Conservation (phyloP, 92 coral and sea anemone genomes). For the Actinernus sp. region DNA sequence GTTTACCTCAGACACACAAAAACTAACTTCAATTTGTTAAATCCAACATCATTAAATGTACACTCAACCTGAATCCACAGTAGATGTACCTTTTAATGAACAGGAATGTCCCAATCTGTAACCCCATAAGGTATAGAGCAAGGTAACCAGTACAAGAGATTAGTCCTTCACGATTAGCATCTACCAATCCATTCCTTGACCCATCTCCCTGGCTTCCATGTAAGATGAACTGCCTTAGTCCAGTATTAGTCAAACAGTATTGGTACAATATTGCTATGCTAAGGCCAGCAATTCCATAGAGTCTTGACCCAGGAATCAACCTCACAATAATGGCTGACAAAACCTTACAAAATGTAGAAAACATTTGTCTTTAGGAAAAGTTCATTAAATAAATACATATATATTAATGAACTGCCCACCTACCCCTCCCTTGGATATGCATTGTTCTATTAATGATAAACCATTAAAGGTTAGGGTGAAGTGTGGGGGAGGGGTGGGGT, state of each 20-base stretch:
- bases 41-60: too few relatives aligned
- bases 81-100: conserved; percentile 82
- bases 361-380: too few relatives aligned
- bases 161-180: conserved; percentile 96
- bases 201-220: conserved; percentile 83
- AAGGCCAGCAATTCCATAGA: conserved; percentile 74
- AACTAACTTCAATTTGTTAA: too few relatives aligned
- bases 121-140: conserved; percentile 82
- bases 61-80: too few relatives aligned
- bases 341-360: conserved; percentile 54
- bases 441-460: too few relatives aligned
- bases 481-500: too few relatives aligned
- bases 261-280: conserved; percentile 70
- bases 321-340: conserved; percentile 67
- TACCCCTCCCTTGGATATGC: too few relatives aligned
- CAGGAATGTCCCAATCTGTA: conserved; percentile 80
- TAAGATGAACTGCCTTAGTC: conserved; percentile 71
- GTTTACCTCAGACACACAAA: too few relatives aligned
- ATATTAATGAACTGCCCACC: too few relatives aligned
- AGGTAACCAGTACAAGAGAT: conserved; percentile 88
- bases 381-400: too few relatives aligned
- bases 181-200: conserved; percentile 72
- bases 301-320: conserved; percentile 32
- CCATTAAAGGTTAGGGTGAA: too few relatives aligned
- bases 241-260: conserved; percentile 49